These are phyloP conservation scores for Fragariocoptes setiger DNA, from an alignment of 1,140 invertebrate genomes.

Conservation along the genomic window DNA sequence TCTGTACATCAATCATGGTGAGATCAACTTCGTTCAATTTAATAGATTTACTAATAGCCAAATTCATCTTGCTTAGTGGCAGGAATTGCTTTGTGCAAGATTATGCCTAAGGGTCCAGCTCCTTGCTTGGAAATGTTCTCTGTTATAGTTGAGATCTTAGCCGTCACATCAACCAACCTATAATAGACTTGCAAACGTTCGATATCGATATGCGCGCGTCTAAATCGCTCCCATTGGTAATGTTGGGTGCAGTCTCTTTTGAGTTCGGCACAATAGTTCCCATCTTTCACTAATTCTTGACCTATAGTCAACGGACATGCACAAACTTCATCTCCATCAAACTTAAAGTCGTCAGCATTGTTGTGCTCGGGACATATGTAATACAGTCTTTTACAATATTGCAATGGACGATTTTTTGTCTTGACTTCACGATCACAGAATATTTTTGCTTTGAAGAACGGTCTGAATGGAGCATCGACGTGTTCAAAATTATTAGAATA, in stretches of 20 bases:
- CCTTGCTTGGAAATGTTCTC: too few relatives aligned
- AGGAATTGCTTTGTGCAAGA: too few relatives aligned
- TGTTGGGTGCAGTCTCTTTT: conserved; percentile 74
- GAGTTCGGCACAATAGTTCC: conserved; percentile 41
- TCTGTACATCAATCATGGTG: too few relatives aligned
- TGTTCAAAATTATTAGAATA: neutral
- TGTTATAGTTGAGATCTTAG: too few relatives aligned
- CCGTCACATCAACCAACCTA: too few relatives aligned
- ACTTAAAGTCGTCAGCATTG: conserved; percentile 78
- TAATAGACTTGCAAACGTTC: conserved; percentile 27
- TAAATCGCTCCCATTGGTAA: conserved; percentile 76
- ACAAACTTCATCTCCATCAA: conserved; percentile 35
- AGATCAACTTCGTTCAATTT: too few relatives aligned
- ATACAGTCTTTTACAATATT: conserved; percentile 57
- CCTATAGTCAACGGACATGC: conserved; percentile 44
- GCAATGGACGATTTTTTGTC: conserved; percentile 65
- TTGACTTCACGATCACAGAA: conserved; percentile 23
- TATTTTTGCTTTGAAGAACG: neutral
- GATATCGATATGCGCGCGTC: conserved; percentile 47
- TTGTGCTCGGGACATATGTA: conserved; percentile 91
- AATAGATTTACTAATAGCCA: too few relatives aligned
- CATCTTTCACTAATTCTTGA: conserved; percentile 11
- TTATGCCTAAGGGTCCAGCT: too few relatives aligned
- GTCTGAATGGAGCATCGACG: neutral
- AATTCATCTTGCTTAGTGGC: too few relatives aligned